Base-by-base conservation (phyloP, 2,888 invertebrate species). In the Molorchus minor region DNA sequence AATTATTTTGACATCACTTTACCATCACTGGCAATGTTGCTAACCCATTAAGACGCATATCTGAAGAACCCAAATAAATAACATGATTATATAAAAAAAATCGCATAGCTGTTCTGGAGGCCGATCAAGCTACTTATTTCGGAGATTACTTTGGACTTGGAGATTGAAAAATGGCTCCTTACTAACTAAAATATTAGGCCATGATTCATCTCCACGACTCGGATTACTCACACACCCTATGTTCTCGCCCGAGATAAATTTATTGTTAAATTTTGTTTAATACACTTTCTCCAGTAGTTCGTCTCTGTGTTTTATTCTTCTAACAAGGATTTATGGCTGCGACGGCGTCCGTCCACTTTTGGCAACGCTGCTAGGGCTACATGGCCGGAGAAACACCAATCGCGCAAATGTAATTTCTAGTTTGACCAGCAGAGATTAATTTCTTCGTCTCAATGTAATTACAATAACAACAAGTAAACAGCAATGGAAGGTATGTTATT, bases 231-330 rank as follows among this genome's bases (percentile, higher is more conserved):
- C 33, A 33, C 33, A 33, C 5, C 33, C 33, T 33, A 33, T n/a
- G 33, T 33, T 33, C 33, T 33, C 33, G 33, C 33, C n/a, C 12
- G 12, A 33, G 33, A 33, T n/a, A 33, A 33, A 33, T 33, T 33
- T 33, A 33, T 33, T 33, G 33, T 12, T 33, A 33, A 33, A 33
- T 33, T 33, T 33, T 33, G 33, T 33, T 33, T 33, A 33, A 33
- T 33, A 33, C 33, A 33, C 33, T 33, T 33, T 33, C 33, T 33
- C 33, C 33, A n/a, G 10, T n/a, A 33, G 33, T 33, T 33, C 33
- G 5, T 33, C 33, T 33, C 12, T n/a, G 33, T n/a, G 33, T 33
- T 33, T 33, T 33, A 33, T 33, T 33, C 33, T 33, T 33, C 12
- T 33, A 33, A 33, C 33, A 12, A 33, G 33, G n/a, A 33, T 33